A percentile compares a stretch with the other conserved stretches of the same genome.
These are phyloP conservation scores for Alosa alosa DNA, from an alignment of 2,113 vertebrate genomes.

Conservation along the genomic window DNA sequence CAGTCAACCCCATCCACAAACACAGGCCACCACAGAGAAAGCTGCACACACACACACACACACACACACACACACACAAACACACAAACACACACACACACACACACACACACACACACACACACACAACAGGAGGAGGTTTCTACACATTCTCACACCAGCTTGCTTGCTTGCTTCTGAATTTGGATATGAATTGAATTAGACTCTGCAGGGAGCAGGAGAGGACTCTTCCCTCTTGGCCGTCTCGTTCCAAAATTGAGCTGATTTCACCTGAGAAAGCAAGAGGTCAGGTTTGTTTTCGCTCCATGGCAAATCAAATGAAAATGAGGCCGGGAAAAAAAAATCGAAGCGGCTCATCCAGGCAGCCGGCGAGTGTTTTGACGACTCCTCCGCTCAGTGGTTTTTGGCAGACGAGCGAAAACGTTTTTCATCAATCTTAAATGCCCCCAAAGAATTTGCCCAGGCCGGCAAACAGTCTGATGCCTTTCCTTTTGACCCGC, in stretches of 20 bases:
- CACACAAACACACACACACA: not conserved
- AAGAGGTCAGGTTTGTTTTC: not conserved
- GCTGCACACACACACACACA: not conserved
- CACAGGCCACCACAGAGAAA: not conserved
- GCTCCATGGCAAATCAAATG: not conserved
- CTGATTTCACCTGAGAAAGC: constrained; percentile 2
- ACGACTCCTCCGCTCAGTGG: not conserved
- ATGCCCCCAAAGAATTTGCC: constrained; percentile 11
- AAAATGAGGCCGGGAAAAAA: not conserved
- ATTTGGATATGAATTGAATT: not conserved
- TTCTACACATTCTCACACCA: not conserved
- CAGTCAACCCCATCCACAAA: not conserved
- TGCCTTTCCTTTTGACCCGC: not conserved
- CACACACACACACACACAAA: not conserved
- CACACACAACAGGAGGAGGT: not conserved
- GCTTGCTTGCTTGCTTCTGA: not conserved
- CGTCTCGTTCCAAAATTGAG: not conserved
- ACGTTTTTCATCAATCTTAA: not conserved
- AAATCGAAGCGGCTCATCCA: not conserved
- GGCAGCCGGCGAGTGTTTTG: not conserved
- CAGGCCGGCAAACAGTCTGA: not conserved
- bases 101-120: not conserved
- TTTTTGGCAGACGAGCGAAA: not conserved
- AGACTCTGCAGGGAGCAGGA: not conserved
- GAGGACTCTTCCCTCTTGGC: not conserved